phyloP scores from a whole-genome alignment of 2,797 vertebrate species.

The Pampus argenteus region DNA sequence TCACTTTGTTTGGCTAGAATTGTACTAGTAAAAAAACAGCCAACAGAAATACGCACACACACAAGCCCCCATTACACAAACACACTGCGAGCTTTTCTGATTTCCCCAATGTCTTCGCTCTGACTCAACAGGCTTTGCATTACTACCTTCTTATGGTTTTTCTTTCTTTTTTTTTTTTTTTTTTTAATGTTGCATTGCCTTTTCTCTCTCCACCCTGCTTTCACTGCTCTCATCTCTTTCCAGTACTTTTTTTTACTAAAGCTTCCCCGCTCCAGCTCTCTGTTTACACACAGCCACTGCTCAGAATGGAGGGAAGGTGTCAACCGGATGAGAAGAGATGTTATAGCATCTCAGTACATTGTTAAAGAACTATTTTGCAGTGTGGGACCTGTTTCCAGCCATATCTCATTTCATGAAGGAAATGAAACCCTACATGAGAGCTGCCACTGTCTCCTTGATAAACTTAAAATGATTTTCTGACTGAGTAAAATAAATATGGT shows the following conservation, averaged over 20 bases:
- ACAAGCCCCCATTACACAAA: slow-evolving; percentile 45
- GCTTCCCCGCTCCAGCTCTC: background rate
- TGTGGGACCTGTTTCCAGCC: slow-evolving; percentile 59
- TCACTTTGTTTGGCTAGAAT: slow-evolving; percentile 51
- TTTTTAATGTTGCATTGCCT: slow-evolving; percentile 4
- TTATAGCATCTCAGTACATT: slow-evolving; percentile 31
- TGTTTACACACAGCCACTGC: slow-evolving; percentile 8
- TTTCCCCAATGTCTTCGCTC: slow-evolving; percentile 65
- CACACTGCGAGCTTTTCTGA: slow-evolving; percentile 63
- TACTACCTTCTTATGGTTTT: slow-evolving; percentile 38
- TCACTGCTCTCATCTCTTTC: slow-evolving; percentile 30
- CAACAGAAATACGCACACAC: slow-evolving; percentile 52
- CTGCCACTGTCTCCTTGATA: slow-evolving; percentile 60
- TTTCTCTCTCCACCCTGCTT: slow-evolving; percentile 12
- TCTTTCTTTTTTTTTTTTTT: background rate
- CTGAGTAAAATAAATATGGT: slow-evolving; percentile 36
- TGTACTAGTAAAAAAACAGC: slow-evolving; percentile 34
- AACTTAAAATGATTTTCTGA: slow-evolving; percentile 60
- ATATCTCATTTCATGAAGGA: slow-evolving; percentile 63
- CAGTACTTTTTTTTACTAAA: slow-evolving; percentile 17
- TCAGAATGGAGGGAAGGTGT: slow-evolving; percentile 32
- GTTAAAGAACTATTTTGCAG: slow-evolving; percentile 34
- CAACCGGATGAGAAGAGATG: slow-evolving; percentile 70
- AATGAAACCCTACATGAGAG: slow-evolving; percentile 67
- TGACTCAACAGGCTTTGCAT: slow-evolving; percentile 61